Conservation (phyloP, 2,113 vertebrate genomes). For the Sprattus sprattus region DNA sequence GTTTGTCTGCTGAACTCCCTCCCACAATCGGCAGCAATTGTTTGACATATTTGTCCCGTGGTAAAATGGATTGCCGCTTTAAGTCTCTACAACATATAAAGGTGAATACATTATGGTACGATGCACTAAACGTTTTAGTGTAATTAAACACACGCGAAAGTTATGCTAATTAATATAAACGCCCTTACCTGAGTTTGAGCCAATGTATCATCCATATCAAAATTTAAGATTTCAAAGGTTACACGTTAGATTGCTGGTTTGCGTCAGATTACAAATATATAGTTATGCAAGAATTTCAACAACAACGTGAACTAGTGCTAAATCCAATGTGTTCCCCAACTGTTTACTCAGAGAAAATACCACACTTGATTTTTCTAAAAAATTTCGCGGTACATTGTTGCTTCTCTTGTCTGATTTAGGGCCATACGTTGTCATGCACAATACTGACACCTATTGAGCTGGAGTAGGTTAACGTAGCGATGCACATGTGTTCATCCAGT, state of each 20-base stretch:
- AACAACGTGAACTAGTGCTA: no score
- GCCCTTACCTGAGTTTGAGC: not conserved
- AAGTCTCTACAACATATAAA: conserved; percentile 72
- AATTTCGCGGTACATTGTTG: not conserved
- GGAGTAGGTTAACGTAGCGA: not conserved
- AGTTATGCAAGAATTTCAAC: not conserved
- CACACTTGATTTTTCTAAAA: not conserved
- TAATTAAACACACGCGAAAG: no score
- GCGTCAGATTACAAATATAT: not conserved
- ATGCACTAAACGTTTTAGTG: not conserved
- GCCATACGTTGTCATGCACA: not conserved
- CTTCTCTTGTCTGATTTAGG: not conserved
- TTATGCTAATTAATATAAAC: no score
- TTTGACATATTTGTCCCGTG: conserved; percentile 76
- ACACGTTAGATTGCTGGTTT: not conserved
- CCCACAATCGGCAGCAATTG: conserved; percentile 64
- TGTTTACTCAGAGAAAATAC: no score
- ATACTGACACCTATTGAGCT: not conserved
- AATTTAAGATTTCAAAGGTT: not conserved
- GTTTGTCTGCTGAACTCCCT: conserved; percentile 77
- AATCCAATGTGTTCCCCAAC: no score
- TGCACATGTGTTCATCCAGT: not conserved
- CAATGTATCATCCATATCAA: not conserved
- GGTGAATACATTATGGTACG: not conserved
- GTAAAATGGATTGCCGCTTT: conserved; percentile 87